Evolutionary conservation across 2,113 vertebrate species (phyloP), one percentile per base, ranked within the genome.

Genomic region (Nipponia nippon): DNA sequence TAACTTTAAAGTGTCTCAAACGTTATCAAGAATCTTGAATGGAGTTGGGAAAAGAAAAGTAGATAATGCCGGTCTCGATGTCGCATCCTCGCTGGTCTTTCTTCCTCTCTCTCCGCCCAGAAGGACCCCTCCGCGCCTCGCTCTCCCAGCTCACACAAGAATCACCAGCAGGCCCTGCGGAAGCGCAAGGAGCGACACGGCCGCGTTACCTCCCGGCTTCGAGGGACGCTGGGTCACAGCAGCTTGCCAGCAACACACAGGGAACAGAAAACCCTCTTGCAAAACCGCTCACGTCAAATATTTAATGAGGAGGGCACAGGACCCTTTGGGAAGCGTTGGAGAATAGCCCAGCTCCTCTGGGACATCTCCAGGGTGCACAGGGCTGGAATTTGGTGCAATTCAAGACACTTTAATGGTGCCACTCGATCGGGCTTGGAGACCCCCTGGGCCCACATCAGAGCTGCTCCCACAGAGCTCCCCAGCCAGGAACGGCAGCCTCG

Each of bases 171-270:
- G 8, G 5, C 89, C 93, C 97, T 97, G 92, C 11, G 38, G 65
- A 42, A 55, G 49, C 3, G 44, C 69, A 67, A 47, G 56, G 38
- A 83, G 30, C 1, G 4, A 71, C 50, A 63, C 16, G 17, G 3
- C 49, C 17, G 17, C 0, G 0, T 67, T 11, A 62, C 12, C 11
- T 13, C 26, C 36, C 0, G 0, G 1, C 15, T 4, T 7, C 0
- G 1, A 58, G n/a, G 70, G 40, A 34, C 10, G 50, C 5, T 46
- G 42, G 30, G 4, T 59, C 71, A 6, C 22, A 6, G 6, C 46
- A n/a, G 50, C 46, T 17, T 8, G 14, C 6, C 44, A 66, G 83
- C 58, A 36, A 1, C 36, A 20, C 10, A 3, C 18, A 56, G 53
- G 0, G 36, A 89, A 17, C 32, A 47, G 22, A 38, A 90, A 83